phyloP scores from a whole-genome alignment of 2,113 vertebrate genomes.

The Procavia capensis region DNA sequence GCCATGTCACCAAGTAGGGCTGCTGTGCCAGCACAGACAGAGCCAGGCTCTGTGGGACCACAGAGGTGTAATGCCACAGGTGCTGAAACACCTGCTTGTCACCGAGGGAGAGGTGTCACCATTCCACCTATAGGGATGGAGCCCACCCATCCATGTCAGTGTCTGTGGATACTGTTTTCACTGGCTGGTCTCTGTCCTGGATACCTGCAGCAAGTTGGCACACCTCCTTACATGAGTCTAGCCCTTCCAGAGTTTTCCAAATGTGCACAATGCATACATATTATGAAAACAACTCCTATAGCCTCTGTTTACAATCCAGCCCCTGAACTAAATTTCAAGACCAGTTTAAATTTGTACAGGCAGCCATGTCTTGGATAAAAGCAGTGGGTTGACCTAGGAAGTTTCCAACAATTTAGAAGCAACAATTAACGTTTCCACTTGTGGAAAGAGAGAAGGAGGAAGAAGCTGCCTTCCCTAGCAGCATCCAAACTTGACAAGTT shows the following conservation, averaged over 20 bases:
- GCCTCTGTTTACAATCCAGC: too few species aligned
- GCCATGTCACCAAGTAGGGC: background rate
- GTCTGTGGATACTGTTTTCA: accelerated
- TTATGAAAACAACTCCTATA: too few species aligned
- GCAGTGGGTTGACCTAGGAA: accelerated
- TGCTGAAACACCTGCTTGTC: background rate
- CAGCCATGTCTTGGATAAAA: accelerated
- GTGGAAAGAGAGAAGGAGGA: too few species aligned
- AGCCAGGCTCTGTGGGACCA: background rate
- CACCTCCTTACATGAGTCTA: background rate
- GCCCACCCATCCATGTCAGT: background rate
- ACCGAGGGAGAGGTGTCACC: background rate
- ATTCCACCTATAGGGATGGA: background rate
- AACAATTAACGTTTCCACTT: too few species aligned
- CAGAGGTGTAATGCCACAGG: too few species aligned
- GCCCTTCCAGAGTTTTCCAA: background rate
- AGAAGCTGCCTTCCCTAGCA: too few species aligned
- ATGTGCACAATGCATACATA: too few species aligned
- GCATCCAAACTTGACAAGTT: too few species aligned
- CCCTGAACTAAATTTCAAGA: background rate
- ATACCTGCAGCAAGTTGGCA: too few species aligned
- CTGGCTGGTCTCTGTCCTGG: too few species aligned
- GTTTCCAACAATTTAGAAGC: too few species aligned
- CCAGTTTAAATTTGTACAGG: too few species aligned
- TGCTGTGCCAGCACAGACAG: background rate